Percentiles rank a stretch among this genome's conserved stretches.
These are phyloP conservation scores for Aegithalos caudatus DNA, from an alignment of 2,113 vertebrate genomes.

Conservation along the genomic window DNA sequence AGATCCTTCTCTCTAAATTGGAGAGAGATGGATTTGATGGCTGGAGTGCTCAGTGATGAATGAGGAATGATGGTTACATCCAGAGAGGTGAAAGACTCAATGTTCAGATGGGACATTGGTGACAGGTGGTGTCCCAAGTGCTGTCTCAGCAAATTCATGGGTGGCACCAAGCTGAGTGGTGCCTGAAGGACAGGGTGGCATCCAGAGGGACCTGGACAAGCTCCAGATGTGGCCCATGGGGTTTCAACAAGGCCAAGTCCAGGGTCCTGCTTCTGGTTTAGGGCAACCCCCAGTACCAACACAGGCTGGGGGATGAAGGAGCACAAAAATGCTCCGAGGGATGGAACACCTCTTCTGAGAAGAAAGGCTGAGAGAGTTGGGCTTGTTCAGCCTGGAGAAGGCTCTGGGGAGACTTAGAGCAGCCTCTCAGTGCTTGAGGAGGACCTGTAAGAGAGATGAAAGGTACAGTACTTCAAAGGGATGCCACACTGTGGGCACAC, in stretches of 20 bases:
- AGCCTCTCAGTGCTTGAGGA: neutral
- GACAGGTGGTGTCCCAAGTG: neutral
- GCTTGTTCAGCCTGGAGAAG: neutral
- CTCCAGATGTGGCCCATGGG: neutral
- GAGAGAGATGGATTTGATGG: neutral
- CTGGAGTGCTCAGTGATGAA: neutral
- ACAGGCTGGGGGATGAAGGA: neutral
- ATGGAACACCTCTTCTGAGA: neutral
- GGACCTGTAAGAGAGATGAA: neutral
- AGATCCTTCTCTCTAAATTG: neutral
- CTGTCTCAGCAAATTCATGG: neutral
- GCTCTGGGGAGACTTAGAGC: neutral
- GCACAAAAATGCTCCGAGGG: neutral
- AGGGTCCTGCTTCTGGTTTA: neutral
- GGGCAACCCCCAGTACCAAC: neutral
- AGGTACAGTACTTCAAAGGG: neutral
- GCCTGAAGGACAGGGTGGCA: neutral
- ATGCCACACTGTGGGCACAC: neutral
- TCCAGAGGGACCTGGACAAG: neutral
- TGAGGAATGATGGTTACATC: neutral
- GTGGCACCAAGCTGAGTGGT: neutral
- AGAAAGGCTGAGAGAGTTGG: neutral
- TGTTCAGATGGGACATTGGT: neutral
- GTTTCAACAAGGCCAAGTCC: neutral
- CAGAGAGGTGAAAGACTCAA: neutral